Base-by-base conservation (phyloP, 2,113 vertebrate species). In the Notothenia rossii region DNA sequence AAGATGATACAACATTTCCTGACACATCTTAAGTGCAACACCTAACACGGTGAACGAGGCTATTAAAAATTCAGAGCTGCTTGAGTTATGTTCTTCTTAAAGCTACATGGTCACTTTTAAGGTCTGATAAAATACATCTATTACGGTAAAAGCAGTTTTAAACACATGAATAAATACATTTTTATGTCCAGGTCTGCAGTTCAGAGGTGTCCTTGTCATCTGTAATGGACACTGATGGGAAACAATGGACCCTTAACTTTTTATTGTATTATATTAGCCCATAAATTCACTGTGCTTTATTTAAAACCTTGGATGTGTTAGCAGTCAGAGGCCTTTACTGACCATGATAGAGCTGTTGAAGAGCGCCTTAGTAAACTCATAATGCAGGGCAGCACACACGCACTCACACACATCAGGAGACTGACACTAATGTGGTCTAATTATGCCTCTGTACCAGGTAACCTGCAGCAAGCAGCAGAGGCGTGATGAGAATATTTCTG, bases 341-440 rank as follows among this genome's bases (percentile, higher is more conserved):
- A 79, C 85, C 66, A 53, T 56, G 36, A 84, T 55, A 51, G 48
- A 76, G 58, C 33, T 4, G 7, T 3, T 78, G 59, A 83, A 67
- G 56, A 53, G 76, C 6, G 29, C 80, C 58, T 72, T 45, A 81
- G 53, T 67, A 86, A 82, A 77, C 73, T 70, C 55, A 66, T 36
- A 72, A 65, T 65, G 71, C 64, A 50, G 43, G 9, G 0, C 4
- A 12, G 4, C 54, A 20, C 72, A 4, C 40, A 36, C 33, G 33
- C 53, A 7, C 36, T 40, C 36, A 61, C 58, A 51, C 72, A 18
- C 75, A 43, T 29, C 68, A n/a, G 55, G 50, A 86, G 55, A 69
- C 63, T 75, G 82, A 87, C 72, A 77, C 70, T 89, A 88, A 92
- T 92, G 75, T 72, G 72, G 75, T 86, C 69, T 92, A 90, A 92